phyloP scores from a whole-genome alignment of 2,113 vertebrate species.

The Limanda limanda region DNA sequence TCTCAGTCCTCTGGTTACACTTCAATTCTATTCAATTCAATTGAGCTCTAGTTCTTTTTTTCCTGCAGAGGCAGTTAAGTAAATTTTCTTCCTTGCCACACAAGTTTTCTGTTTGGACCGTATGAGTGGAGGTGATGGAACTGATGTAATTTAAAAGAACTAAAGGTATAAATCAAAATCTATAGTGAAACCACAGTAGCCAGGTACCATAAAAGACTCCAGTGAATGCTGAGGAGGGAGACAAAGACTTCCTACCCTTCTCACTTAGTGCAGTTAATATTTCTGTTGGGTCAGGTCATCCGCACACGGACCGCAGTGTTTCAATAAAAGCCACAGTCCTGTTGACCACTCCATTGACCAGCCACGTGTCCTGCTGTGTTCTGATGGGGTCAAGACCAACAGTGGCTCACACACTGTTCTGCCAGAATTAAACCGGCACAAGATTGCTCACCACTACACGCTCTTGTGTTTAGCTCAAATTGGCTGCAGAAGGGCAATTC shows the following conservation, averaged over 20 bases:
- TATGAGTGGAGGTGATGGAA: slow-evolving; percentile 64
- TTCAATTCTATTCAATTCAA: slow-evolving; percentile 81
- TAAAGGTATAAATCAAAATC: slow-evolving; percentile 62
- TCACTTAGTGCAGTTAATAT: slow-evolving; percentile 68
- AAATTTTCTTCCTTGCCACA: slow-evolving; percentile 63
- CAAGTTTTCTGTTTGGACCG: slow-evolving; percentile 62
- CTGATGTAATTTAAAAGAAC: slow-evolving; percentile 61
- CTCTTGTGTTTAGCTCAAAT: slow-evolving; percentile 66
- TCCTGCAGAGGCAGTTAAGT: slow-evolving; percentile 64
- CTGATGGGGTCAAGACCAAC: slow-evolving; percentile 76
- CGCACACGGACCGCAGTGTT: slow-evolving; percentile 59
- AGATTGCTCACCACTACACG: slow-evolving; percentile 60
- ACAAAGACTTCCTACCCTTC: slow-evolving; percentile 43
- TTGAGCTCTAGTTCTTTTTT: slow-evolving; percentile 63
- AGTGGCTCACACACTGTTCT: slow-evolving; percentile 65
- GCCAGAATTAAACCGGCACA: slow-evolving; percentile 61
- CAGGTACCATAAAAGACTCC: slow-evolving; percentile 6
- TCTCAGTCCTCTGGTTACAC: slow-evolving; percentile 79
- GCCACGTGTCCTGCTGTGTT: slow-evolving; percentile 61
- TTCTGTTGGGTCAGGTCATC: slow-evolving; percentile 56
- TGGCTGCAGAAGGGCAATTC: slow-evolving; percentile 68
- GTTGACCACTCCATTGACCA: slow-evolving; percentile 71
- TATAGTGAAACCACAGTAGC: slow-evolving; percentile 37
- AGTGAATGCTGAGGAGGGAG: background rate
- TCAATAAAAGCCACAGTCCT: slow-evolving; percentile 62